Evolutionary conservation across 1,140 invertebrate genomes (phyloP), one percentile per base, ranked within the genome.

Genomic region (Tigriopus japonicus): DNA sequence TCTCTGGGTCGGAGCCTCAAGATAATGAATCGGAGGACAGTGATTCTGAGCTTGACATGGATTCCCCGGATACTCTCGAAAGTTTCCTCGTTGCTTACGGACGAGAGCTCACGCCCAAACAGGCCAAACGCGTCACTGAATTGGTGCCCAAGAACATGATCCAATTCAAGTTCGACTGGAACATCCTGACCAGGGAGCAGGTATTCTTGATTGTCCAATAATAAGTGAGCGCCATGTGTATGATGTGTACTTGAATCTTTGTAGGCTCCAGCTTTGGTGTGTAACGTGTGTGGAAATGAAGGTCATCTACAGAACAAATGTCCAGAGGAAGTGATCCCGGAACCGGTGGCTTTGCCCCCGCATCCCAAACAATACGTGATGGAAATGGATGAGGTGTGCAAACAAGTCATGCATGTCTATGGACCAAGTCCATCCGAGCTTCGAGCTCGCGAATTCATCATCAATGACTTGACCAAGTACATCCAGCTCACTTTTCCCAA

Each of bases 231-330:
- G n/a, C n/a, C n/a, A n/a, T n/a, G n/a, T n/a, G n/a, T n/a, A n/a
- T n/a, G n/a, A n/a, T n/a, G n/a, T n/a, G n/a, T n/a, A n/a, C n/a
- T n/a, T n/a, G n/a, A n/a, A n/a, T 35, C 28, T 5, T 35, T 35
- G 3, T 9, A 35, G 21, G n/a, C 45, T 2, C 45, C 45, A 12
- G 21, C 73, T 6, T 65, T 74, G 5, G 67, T 74, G n/a, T 80
- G 78, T 65, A 68, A 67, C 24, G 65, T 72, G 15, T 80, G 78
- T 70, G 71, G 73, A 42, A 68, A 71, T 54, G 74, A 76, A 62
- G 77, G 76, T 40, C 78, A 80, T 67, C 63, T 71, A 5, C 74
- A 73, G 62, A 66, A 68, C 35, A 67, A 71, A 28, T 80, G 78
- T 64, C 76, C 76, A 9, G 76, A 76, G 17, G 74, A 78, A 63